A percentile compares a stretch with the other conserved stretches of the same genome.
These are phyloP conservation scores for Drosophila aldrichi DNA, from an alignment of 2,888 invertebrate species.

Conservation along the genomic window DNA sequence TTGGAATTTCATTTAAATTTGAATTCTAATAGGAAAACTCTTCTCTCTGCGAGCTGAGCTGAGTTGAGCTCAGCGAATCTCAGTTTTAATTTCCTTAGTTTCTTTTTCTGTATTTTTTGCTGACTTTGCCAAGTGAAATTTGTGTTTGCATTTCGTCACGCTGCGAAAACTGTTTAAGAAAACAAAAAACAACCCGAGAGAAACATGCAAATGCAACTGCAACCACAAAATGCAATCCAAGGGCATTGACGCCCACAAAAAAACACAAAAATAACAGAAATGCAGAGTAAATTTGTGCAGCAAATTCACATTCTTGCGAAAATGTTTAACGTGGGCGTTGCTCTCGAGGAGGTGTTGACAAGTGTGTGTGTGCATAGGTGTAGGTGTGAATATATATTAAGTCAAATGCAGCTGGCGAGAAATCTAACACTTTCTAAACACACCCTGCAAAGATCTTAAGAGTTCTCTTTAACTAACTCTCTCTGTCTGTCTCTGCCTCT, in stretches of 20 bases:
- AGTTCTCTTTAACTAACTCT: no score
- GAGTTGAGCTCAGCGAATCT: neutral
- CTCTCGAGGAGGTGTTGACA: neutral
- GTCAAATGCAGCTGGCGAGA: neutral
- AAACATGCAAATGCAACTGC: slow-evolving; percentile 50
- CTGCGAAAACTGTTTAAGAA: slow-evolving; percentile 20
- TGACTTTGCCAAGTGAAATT: slow-evolving; percentile 37
- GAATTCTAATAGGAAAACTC: slow-evolving; percentile 37
- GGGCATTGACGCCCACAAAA: slow-evolving; percentile 44
- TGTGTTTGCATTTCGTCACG: slow-evolving; percentile 48
- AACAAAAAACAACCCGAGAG: slow-evolving; percentile 9
- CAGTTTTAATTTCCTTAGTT: neutral
- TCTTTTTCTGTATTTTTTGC: neutral
- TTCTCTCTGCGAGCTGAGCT: neutral
- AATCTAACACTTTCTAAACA: neutral
- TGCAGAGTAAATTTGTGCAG: neutral
- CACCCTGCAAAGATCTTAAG: no score
- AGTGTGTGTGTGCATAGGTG: neutral
- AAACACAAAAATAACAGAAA: neutral
- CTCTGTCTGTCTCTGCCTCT: neutral
- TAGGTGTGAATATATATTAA: neutral
- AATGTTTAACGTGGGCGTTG: slow-evolving; percentile 17
- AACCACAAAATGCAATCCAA: slow-evolving; percentile 39
- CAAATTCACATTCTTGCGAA: slow-evolving; percentile 16
- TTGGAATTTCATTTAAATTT: slow-evolving; percentile 14